Evolutionary conservation across 2,888 invertebrate genomes (phyloP).

Genomic region (Plagiodera versicolora): DNA sequence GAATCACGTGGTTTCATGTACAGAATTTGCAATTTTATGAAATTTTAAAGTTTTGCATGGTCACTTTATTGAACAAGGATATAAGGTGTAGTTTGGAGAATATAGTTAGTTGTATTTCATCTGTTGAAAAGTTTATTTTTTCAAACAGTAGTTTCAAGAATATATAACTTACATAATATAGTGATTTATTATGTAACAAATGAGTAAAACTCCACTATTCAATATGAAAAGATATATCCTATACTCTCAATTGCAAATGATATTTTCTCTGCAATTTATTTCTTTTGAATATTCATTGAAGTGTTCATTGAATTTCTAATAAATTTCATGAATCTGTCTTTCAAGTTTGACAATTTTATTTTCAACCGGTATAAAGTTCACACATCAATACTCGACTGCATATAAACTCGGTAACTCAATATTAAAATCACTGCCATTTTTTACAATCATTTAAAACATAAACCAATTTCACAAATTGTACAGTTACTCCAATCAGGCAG

Average conservation of each 20-base stretch:
- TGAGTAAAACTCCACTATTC: background rate
- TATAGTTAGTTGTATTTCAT: background rate
- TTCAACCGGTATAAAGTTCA: background rate
- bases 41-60: background rate
- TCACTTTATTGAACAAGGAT: background rate
- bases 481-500: conserved; percentile 4
- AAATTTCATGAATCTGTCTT: background rate
- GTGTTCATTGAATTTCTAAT: too few species aligned
- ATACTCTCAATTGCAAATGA: too few species aligned
- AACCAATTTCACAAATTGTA: conserved; percentile 2
- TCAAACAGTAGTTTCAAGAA: background rate
- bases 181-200: too few species aligned
- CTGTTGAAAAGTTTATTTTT: background rate
- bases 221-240: background rate
- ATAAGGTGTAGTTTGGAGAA: background rate
- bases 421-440: conserved; percentile 13
- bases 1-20: too few species aligned
- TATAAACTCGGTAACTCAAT: background rate
- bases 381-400: background rate
- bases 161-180: too few species aligned
- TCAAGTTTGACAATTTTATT: background rate
- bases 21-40: too few species aligned
- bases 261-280: too few species aligned
- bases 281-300: too few species aligned
- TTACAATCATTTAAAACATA: background rate